Evolutionary conservation across 2,113 vertebrate genomes (phyloP).

Genomic region (Clarias macrocephalus): DNA sequence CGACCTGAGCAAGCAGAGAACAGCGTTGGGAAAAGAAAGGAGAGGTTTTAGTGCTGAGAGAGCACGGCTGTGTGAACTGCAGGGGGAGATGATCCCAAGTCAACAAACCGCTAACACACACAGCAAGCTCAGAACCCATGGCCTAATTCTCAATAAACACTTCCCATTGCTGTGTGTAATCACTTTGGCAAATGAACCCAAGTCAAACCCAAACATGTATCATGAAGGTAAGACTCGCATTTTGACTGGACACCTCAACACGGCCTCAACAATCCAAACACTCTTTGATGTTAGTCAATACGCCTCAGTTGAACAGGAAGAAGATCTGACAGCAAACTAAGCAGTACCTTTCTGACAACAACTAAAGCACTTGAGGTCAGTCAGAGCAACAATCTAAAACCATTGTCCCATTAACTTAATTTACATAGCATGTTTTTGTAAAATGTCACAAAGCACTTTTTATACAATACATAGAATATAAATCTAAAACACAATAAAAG

Average conservation of each 20-base stretch:
- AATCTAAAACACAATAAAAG: background rate
- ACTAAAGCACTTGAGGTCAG: background rate
- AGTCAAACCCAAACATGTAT: background rate
- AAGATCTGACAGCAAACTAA: conserved; percentile 1
- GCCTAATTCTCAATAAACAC: background rate
- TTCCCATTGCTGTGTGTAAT: background rate
- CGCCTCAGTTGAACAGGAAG: conserved; percentile 13
- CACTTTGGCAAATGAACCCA: background rate
- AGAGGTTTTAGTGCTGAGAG: background rate
- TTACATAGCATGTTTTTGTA: background rate
- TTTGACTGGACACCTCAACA: background rate
- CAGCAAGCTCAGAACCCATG: background rate
- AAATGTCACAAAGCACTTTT: background rate
- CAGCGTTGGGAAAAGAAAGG: background rate
- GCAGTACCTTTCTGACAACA: conserved; percentile 2
- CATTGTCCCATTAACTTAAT: background rate
- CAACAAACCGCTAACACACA: conserved; percentile 10
- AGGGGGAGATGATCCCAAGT: background rate
- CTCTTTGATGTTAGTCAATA: background rate
- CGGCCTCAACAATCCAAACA: conserved; percentile 7
- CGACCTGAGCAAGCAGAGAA: background rate
- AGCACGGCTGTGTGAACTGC: background rate
- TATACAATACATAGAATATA: background rate
- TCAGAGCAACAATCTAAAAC: background rate
- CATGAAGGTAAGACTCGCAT: background rate